These are phyloP conservation scores for Eupithecia tripunctaria DNA, from an alignment of 2,888 invertebrate species.

Conservation along the genomic window DNA sequence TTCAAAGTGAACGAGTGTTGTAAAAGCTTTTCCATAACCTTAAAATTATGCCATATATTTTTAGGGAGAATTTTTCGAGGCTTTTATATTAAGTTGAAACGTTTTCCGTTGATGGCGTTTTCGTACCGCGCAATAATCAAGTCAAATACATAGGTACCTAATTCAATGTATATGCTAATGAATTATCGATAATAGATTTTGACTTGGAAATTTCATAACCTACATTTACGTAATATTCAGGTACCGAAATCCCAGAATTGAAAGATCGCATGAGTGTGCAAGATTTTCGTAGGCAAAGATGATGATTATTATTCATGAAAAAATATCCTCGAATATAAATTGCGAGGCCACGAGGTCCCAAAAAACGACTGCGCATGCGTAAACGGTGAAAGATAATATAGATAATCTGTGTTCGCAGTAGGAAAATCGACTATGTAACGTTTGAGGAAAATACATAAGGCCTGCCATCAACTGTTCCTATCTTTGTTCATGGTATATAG, in stretches of 20 bases:
- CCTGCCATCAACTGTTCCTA: slow-evolving; percentile 41
- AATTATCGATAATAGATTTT: slow-evolving; percentile 24
- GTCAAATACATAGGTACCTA: slow-evolving; percentile 7
- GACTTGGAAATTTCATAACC: slow-evolving; percentile 31
- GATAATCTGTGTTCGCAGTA: slow-evolving; percentile 38
- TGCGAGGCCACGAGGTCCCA: slow-evolving; percentile 32
- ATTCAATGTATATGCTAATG: slow-evolving; percentile 13
- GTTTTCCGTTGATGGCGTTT: neutral
- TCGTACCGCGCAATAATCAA: slow-evolving; percentile 1
- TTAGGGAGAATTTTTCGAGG: slow-evolving; percentile 21
- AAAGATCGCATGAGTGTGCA: slow-evolving; percentile 35
- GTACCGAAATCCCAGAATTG: slow-evolving; percentile 22
- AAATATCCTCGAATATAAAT: slow-evolving; percentile 31
- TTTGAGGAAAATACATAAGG: slow-evolving; percentile 40
- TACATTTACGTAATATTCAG: slow-evolving; percentile 21
- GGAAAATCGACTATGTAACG: slow-evolving; percentile 42
- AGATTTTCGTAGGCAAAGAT: slow-evolving; percentile 26
- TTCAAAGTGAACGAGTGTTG: slow-evolving; percentile 49
- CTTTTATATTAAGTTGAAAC: neutral
- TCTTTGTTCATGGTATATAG: slow-evolving; percentile 45
- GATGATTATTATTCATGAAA: slow-evolving; percentile 39
- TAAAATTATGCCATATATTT: slow-evolving; percentile 32
- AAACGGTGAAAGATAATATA: slow-evolving; percentile 37
- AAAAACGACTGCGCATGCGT: slow-evolving; percentile 34
- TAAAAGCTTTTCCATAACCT: slow-evolving; percentile 41